A percentile compares a stretch with the other conserved stretches of the same genome.
phyloP scores from a whole-genome alignment of 2,888 invertebrate species.

The Chrysina gloriosa region DNA sequence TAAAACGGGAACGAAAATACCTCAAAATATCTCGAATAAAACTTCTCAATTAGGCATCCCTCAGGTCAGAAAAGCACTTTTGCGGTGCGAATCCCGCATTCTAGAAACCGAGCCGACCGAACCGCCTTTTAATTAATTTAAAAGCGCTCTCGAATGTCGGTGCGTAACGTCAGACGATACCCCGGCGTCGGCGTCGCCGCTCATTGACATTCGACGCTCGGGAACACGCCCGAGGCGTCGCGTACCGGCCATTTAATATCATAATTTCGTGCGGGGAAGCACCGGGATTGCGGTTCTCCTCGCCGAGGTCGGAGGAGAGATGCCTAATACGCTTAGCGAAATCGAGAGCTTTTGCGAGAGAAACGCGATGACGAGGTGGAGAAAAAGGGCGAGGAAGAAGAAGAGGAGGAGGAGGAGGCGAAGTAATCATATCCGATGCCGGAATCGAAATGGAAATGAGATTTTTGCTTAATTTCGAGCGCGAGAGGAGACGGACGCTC shows the following conservation, averaged over 20 bases:
- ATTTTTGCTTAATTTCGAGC: slow-evolving; percentile 11
- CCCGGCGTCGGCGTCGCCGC: background rate
- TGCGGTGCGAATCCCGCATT: no score
- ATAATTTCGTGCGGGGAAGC: background rate
- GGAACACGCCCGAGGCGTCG: no score
- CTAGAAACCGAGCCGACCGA: no score
- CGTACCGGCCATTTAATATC: background rate
- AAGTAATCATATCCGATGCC: background rate
- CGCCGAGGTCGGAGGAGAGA: no score
- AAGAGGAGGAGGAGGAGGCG: background rate
- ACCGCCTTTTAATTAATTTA: background rate
- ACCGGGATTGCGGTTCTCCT: background rate
- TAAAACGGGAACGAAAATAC: no score
- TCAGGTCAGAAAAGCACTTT: no score
- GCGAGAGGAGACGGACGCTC: background rate
- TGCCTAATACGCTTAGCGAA: slow-evolving; percentile 5
- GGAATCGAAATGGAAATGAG: slow-evolving; percentile 4
- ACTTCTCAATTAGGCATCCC: background rate
- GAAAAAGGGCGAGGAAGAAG: background rate
- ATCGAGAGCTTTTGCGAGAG: slow-evolving; percentile 2
- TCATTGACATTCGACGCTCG: slow-evolving; percentile 12
- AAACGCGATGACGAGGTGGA: background rate
- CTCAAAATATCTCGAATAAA: background rate
- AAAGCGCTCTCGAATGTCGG: background rate
- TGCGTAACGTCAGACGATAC: background rate